Evolutionary conservation across 2,113 vertebrate genomes (phyloP).

Genomic region (Amphiprion percula): DNA sequence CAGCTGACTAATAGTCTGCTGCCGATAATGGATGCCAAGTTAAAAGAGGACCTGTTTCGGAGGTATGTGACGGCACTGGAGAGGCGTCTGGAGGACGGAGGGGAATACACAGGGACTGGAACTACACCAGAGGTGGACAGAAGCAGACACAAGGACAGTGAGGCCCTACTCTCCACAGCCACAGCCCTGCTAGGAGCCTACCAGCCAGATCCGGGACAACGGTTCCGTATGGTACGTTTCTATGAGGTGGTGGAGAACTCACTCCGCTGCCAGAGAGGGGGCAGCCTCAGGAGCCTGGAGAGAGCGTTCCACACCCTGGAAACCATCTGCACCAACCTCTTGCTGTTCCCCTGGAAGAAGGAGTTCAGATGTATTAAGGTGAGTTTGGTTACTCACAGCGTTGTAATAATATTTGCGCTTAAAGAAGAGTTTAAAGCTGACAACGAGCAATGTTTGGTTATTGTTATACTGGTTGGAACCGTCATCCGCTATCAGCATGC

Average conservation of each 20-base stretch:
- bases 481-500: not conserved
- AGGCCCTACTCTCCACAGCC: slow-evolving; percentile 91
- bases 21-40: slow-evolving; percentile 94
- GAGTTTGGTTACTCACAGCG: slow-evolving; percentile 36
- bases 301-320: slow-evolving; percentile 92
- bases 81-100: slow-evolving; percentile 87
- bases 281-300: slow-evolving; percentile 89
- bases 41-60: slow-evolving; percentile 96
- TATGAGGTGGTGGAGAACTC: slow-evolving; percentile 94
- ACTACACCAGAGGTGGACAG: slow-evolving; percentile 78
- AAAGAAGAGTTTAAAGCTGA: not conserved
- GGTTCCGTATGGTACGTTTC: slow-evolving; percentile 94
- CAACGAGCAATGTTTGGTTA: not conserved
- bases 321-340: slow-evolving; percentile 93
- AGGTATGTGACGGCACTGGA: slow-evolving; percentile 96
- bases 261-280: slow-evolving; percentile 88
- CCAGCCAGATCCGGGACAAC: slow-evolving; percentile 91
- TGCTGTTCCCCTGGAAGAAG: slow-evolving; percentile 99
- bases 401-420: not conserved
- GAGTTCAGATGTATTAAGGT: slow-evolving; percentile 98
- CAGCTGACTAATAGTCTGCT: slow-evolving; percentile 75
- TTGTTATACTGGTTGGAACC: not conserved
- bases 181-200: slow-evolving; percentile 93
- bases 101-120: slow-evolving; percentile 58
- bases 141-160: slow-evolving; percentile 84